A percentile compares a stretch with the other conserved stretches of the same genome.
phyloP scores from a whole-genome alignment of 2,797 vertebrate genomes.

The Mormyrops boulengeri region DNA sequence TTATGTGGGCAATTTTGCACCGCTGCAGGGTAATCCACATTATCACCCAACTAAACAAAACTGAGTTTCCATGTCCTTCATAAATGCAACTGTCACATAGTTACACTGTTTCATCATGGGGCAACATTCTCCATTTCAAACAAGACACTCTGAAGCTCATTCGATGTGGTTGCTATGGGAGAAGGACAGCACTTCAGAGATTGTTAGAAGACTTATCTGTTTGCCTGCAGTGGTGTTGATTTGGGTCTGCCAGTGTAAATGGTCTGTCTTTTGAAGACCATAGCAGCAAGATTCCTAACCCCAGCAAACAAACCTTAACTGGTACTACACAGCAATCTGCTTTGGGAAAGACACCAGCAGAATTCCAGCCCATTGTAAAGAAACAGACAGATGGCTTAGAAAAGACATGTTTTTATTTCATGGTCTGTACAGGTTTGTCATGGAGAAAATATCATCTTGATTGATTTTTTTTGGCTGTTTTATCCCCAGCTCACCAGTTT shows the following conservation, averaged over 20 bases:
- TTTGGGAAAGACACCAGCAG: conserved; percentile 12
- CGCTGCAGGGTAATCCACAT: not conserved
- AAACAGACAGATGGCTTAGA: conserved; percentile 4
- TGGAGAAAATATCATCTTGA: not conserved
- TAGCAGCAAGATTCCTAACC: not conserved
- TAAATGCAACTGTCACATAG: not conserved
- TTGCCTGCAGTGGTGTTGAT: conserved; percentile 21
- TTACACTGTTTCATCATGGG: not conserved
- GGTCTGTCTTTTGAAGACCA: conserved; percentile 20
- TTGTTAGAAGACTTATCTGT: conserved; percentile 22
- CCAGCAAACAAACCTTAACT: not conserved
- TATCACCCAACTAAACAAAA: conserved; percentile 3
- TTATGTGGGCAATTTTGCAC: not conserved
- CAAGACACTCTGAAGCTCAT: not conserved
- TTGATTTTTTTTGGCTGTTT: not conserved
- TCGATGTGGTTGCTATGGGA: conserved; percentile 16
- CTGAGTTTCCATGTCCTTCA: not conserved
- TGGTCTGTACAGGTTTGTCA: conserved; percentile 3
- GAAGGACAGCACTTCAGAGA: not conserved
- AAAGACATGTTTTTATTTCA: conserved; percentile 11
- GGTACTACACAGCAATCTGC: not conserved
- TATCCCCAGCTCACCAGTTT: not conserved
- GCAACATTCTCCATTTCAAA: not conserved
- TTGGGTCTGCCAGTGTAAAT: conserved; percentile 29
- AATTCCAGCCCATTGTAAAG: conserved; percentile 12